Evolutionary conservation across 2,113 vertebrate genomes (phyloP).

Genomic region (Microtus montanus): DNA sequence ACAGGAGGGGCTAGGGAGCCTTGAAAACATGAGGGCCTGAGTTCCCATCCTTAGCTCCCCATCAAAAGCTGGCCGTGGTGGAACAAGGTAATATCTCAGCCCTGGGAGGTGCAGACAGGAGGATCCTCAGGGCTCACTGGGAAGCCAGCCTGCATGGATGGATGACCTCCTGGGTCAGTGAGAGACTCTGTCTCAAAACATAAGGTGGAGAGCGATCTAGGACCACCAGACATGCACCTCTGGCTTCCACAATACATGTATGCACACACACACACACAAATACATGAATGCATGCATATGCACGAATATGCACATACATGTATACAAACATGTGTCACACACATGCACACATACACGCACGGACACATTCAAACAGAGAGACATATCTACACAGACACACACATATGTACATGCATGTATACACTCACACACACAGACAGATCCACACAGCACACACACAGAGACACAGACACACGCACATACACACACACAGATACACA

Average conservation of each 20-base stretch:
- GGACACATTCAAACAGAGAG: too few species aligned
- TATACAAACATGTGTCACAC: background rate
- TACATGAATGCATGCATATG: too few species aligned
- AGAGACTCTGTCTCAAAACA: background rate
- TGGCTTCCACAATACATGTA: background rate
- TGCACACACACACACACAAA: background rate
- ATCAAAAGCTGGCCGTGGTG: background rate
- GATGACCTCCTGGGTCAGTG: background rate
- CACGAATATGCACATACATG: background rate
- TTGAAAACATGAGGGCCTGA: background rate
- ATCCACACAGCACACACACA: too few species aligned
- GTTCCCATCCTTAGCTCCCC: background rate
- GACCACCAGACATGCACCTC: background rate
- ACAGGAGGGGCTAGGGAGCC: background rate
- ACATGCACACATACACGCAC: background rate
- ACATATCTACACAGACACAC: too few species aligned
- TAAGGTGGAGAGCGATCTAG: too few species aligned
- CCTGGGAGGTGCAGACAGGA: background rate
- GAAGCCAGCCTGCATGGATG: background rate
- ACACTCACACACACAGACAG: too few species aligned
- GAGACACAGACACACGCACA: too few species aligned
- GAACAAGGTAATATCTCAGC: background rate
- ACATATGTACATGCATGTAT: too few species aligned
- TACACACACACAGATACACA: too few species aligned
- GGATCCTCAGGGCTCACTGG: background rate